Conservation (phyloP, 23 tunicate species). For the Ciona savignyi region DNA sequence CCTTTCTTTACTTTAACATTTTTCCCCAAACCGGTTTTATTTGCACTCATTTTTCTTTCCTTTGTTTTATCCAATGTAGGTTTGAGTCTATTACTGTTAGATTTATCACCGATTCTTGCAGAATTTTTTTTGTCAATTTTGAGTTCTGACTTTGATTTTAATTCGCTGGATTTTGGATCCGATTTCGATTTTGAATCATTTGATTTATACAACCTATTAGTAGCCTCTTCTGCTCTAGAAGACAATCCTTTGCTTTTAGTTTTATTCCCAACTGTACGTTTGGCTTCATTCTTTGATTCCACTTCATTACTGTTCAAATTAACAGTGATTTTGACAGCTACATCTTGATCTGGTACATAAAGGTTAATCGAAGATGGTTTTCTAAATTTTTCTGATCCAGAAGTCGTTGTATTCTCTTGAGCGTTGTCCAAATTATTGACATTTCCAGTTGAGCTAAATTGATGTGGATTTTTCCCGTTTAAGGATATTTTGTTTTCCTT, state of each 20-base stretch:
- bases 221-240: background rate
- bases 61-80: background rate
- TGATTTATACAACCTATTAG: background rate
- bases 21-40: background rate
- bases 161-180: background rate
- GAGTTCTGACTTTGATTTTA: background rate
- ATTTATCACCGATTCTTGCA: background rate
- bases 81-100: background rate
- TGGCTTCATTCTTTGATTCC: constrained; percentile 23
- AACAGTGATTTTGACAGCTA: constrained; percentile 46
- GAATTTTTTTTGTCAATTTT: background rate
- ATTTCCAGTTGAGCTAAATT: background rate
- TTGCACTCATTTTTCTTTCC: background rate
- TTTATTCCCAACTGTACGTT: constrained; percentile 20
- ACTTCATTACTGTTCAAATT: constrained; percentile 7
- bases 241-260: no score
- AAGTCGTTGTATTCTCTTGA: background rate
- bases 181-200: background rate
- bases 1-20: no score
- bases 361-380: constrained; percentile 27
- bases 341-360: constrained; percentile 61
- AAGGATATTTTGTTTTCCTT: no score
- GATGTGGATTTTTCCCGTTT: background rate
- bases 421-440: background rate
- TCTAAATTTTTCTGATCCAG: background rate